Evolutionary conservation across 2,113 vertebrate genomes (phyloP), one percentile per base, ranked within the genome.

Genomic region (Pterocles burchelli): DNA sequence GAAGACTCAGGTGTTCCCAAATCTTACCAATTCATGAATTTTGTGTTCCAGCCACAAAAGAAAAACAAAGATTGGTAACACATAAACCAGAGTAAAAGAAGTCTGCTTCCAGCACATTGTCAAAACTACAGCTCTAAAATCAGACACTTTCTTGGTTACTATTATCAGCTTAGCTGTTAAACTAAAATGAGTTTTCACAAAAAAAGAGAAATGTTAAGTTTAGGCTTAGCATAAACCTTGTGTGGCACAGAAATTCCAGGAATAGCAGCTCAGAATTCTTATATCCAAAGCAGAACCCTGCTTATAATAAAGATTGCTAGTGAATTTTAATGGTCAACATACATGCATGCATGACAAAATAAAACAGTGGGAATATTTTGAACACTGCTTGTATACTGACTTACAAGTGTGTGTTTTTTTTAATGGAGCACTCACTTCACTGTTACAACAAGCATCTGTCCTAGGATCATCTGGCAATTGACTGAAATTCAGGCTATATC

Each of bases 71-170:
- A 38, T 45, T 70, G 45, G 34, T 74, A 83, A 76, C 8, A 9
- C 25, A 71, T 49, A 72, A 91, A 46, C 19, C 70, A 89, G 67
- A 72, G 13, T 14, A 90, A 77, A 12, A 89, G 65, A 82, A 89
- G 52, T 33, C 74, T 89, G 55, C 28, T 82, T 96, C 84, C 85
- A 93, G 57, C 31, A 95, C 34, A 78, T 21, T 81, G 74, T 78
- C 17, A 59, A 51, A 86, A 58, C 43, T 75, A 29, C 81, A 78
- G 51, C 34, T 87, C 57, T 85, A 63, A 93, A 85, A 63, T 71
- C 55, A 68, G 61, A 65, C 34, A 45, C 54, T 38, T 29, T 94
- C 88, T 63, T 89, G 77, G 61, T 81, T 43, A 65, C 20, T 45
- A 24, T 82, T 93, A 91, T 72, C 73, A 72, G 52, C 51, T 78